A percentile compares a stretch with the other conserved stretches of the same genome.
These are phyloP conservation scores for Siniperca knerii DNA, from an alignment of 2,113 vertebrate genomes.

Conservation along the genomic window DNA sequence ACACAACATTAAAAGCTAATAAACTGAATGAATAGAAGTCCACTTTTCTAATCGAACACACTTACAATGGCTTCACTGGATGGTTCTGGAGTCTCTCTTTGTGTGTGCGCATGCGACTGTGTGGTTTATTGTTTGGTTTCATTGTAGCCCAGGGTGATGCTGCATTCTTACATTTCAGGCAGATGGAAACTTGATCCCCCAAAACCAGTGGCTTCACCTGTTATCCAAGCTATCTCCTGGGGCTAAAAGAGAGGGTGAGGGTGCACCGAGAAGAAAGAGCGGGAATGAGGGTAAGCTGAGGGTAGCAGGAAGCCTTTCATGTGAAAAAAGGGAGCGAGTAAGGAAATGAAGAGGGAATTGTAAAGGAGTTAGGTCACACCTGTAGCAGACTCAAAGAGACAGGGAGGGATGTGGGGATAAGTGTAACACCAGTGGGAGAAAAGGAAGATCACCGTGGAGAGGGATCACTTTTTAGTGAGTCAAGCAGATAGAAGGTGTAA, in stretches of 20 bases:
- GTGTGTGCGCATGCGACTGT: neutral
- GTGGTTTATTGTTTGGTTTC: conserved; percentile 60
- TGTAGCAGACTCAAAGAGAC: conserved; percentile 70
- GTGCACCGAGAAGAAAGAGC: conserved; percentile 57
- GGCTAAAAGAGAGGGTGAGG: conserved; percentile 61
- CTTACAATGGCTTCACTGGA: conserved; percentile 3
- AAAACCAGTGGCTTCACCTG: conserved; percentile 72
- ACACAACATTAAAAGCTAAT: conserved; percentile 39
- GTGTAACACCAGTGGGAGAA: conserved; percentile 65
- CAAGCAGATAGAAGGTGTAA: conserved; percentile 65
- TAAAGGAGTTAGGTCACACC: conserved; percentile 74
- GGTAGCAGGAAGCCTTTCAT: conserved; percentile 76
- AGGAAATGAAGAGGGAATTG: conserved; percentile 67
- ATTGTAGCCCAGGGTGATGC: conserved; percentile 50
- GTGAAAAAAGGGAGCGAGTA: conserved; percentile 47
- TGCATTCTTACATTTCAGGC: conserved; percentile 71
- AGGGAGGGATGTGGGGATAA: conserved; percentile 73
- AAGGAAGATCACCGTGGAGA: conserved; percentile 52
- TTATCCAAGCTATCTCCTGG: conserved; percentile 74
- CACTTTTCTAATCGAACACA: conserved; percentile 35
- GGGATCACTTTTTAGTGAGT: conserved; percentile 67
- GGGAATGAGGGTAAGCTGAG: conserved; percentile 61
- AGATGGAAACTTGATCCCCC: conserved; percentile 71
- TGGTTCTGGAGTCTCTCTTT: conserved; percentile 13
- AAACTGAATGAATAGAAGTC: conserved; percentile 34